phyloP scores from a whole-genome alignment of 2,888 invertebrate species.

The Callimorpha dominula region DNA sequence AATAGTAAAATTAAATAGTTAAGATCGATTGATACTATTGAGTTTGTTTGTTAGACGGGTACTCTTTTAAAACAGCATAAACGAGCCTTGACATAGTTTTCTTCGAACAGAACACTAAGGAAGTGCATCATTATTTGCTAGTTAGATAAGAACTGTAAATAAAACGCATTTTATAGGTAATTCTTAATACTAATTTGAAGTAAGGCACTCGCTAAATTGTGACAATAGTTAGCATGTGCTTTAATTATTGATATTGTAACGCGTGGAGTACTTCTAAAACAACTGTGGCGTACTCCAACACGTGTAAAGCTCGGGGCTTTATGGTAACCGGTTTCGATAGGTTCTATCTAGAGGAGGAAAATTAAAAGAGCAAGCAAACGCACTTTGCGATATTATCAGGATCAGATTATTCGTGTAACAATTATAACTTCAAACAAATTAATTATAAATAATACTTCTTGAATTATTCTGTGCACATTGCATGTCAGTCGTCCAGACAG shows the following conservation, averaged over 20 bases:
- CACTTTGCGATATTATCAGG: no score
- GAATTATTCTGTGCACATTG: no score
- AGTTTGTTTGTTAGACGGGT: constrained; percentile 70
- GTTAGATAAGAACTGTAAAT: constrained; percentile 24
- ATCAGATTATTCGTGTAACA: no score
- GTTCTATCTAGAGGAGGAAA: no score
- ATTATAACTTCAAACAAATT: no score
- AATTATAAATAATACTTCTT: no score
- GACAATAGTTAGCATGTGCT: background rate
- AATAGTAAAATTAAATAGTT: constrained; percentile 70
- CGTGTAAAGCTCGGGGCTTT: no score
- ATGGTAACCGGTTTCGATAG: no score
- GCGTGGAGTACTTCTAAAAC: no score
- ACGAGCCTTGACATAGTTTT: constrained; percentile 73
- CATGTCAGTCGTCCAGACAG: no score
- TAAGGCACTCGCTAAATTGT: background rate
- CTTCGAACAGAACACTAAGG: constrained; percentile 65
- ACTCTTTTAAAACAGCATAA: constrained; percentile 61
- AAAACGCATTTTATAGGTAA: background rate
- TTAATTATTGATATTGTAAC: background rate
- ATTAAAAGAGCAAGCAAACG: no score
- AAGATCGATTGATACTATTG: constrained; percentile 66
- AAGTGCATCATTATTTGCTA: constrained; percentile 51
- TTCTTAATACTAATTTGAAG: background rate
- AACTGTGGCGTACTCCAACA: no score